A percentile compares a stretch with the other conserved stretches of the same genome.
Conservation (phyloP, 1,140 invertebrate species). For the Bradysia coprophila region DNA sequence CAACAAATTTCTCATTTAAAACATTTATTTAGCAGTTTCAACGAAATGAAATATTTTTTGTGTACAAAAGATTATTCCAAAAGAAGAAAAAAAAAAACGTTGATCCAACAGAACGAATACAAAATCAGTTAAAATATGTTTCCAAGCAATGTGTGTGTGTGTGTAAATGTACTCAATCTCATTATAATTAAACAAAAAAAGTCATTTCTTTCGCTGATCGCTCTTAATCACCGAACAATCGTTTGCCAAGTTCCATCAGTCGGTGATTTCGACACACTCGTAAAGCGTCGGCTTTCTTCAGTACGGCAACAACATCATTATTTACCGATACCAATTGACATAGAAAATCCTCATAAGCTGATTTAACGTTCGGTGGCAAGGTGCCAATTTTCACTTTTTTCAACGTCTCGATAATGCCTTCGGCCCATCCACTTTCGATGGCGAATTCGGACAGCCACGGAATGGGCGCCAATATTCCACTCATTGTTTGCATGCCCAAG, state of each 20-base stretch:
- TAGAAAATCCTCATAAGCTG: slow-evolving; percentile 77
- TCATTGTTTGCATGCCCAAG: slow-evolving; percentile 81
- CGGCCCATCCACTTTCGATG: slow-evolving; percentile 79
- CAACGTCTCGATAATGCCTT: slow-evolving; percentile 64
- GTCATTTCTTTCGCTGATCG: too few species aligned
- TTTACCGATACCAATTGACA: slow-evolving; percentile 69
- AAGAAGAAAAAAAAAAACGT: too few species aligned
- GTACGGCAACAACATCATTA: slow-evolving; percentile 45
- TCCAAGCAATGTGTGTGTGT: too few species aligned
- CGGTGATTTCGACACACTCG: slow-evolving; percentile 68
- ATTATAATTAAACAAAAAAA: too few species aligned
- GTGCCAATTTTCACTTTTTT: slow-evolving; percentile 63
- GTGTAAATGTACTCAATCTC: too few species aligned
- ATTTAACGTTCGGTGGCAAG: slow-evolving; percentile 63
- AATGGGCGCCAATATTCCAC: slow-evolving; percentile 53
- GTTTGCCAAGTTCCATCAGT: slow-evolving; percentile 74
- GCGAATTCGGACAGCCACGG: slow-evolving; percentile 83
- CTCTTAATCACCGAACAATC: slow-evolving; percentile 62
- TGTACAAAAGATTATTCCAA: too few species aligned
- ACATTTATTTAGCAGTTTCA: too few species aligned
- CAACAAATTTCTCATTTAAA: too few species aligned
- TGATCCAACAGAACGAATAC: too few species aligned
- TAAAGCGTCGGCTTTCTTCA: slow-evolving; percentile 66
- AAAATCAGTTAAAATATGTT: too few species aligned
- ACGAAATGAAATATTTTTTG: too few species aligned